A percentile compares a stretch with the other conserved stretches of the same genome.
Evolutionary conservation across 2,888 invertebrate species (phyloP).

Genomic region (Troglohyphantes excavatus): DNA sequence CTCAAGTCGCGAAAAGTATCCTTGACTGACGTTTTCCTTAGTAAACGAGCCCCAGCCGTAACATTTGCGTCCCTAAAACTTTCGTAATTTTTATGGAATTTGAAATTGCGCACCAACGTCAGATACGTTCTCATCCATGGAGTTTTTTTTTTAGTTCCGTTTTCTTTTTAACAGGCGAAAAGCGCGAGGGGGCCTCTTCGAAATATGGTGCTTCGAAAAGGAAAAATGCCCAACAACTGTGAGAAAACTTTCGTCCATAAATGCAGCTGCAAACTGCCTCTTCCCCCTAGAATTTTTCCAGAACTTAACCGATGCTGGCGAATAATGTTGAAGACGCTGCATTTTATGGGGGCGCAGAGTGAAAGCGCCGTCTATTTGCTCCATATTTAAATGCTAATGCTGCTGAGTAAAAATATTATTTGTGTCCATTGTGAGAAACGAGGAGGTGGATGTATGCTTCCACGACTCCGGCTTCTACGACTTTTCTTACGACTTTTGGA

Average conservation of each 20-base stretch:
- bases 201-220: slow-evolving; percentile 35
- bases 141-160: slow-evolving; percentile 1
- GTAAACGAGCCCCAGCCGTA: slow-evolving; percentile 37
- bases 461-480: slow-evolving; percentile 20
- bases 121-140: slow-evolving; percentile 40
- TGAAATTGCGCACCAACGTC: slow-evolving; percentile 27
- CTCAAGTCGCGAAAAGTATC: not conserved
- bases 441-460: not conserved
- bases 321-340: slow-evolving; percentile 23
- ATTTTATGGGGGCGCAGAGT: slow-evolving; percentile 47
- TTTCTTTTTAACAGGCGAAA: slow-evolving; percentile 12
- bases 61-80: slow-evolving; percentile 34
- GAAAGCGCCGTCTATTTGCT: slow-evolving; percentile 54
- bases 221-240: slow-evolving; percentile 47
- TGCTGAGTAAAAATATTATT: slow-evolving; percentile 41
- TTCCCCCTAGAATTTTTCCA: slow-evolving; percentile 42
- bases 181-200: not conserved
- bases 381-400: slow-evolving; percentile 72
- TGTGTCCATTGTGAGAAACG: slow-evolving; percentile 18
- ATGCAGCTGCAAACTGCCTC: slow-evolving; percentile 46
- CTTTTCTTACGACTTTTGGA: slow-evolving; percentile 43
- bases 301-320: not conserved
- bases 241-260: slow-evolving; percentile 60
- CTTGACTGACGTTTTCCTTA: slow-evolving; percentile 3
- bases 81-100: slow-evolving; percentile 55